Conservation (phyloP, 2,797 vertebrate genomes). For the Arremon aurantiirostris region DNA sequence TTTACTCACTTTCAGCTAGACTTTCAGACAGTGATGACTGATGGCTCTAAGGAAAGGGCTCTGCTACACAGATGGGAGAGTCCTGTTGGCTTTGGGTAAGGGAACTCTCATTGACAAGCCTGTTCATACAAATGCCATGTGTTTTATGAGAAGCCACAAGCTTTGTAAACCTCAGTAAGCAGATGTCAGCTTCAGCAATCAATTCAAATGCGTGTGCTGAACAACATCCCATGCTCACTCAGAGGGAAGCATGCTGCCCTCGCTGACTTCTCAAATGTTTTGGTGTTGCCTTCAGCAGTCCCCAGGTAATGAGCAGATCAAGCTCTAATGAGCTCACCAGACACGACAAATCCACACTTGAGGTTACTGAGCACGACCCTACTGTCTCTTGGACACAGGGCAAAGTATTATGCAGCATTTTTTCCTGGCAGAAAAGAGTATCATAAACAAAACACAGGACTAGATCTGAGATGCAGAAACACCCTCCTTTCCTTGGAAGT, state of each 20-base stretch:
- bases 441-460: neutral
- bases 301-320: conserved; percentile 36
- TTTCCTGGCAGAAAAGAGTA: neutral
- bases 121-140: neutral
- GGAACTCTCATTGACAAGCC: neutral
- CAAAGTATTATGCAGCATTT: neutral
- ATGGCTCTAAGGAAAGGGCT: neutral
- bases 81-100: neutral
- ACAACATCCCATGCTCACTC: neutral
- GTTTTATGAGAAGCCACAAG: neutral
- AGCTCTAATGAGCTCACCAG: conserved; percentile 22
- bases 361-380: neutral
- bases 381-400: neutral
- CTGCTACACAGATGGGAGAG: neutral
- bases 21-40: neutral
- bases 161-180: neutral
- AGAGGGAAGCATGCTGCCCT: neutral
- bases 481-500: neutral
- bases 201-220: neutral
- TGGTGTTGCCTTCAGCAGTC: neutral
- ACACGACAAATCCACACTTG: neutral
- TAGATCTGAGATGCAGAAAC: neutral
- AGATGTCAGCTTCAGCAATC: neutral
- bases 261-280: neutral
- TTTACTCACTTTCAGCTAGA: neutral